Base-by-base conservation (phyloP, 2,888 invertebrate genomes). In the Ormyrus nitidulus region DNA sequence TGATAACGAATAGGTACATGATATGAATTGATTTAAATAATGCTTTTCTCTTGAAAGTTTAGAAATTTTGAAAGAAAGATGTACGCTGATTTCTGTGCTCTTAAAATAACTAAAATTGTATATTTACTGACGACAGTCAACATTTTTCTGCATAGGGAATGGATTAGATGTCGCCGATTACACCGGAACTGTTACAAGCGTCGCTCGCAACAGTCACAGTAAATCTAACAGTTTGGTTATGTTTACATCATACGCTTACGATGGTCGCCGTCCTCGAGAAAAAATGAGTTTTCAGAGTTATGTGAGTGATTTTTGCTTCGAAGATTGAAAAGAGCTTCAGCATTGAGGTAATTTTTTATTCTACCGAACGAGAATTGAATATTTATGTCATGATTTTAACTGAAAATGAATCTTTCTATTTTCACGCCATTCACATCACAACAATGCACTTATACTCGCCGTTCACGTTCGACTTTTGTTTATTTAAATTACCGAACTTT, bases 171-270 rank as follows among this genome's bases (percentile, higher is more conserved):
- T 34, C 34, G 34, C 34, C 34, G 34, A 34, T 34, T 34, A 34
- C 34, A 34, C 34, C 34, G 34, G 34, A 34, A 34, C 34, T 34
- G 34, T 34, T 34, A 34, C 34, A 34, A 34, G 34, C 34, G 34
- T 34, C 34, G 34, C 4, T 34, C 34, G 34, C 34, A 34, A 4
- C 4, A 34, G 34, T 34, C 4, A 34, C 34, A 34, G 49, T 76
- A 69, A 68, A 54, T 54, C 53, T 53, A 66, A 48, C 48, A 62
- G 69, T 73, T 79, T 62, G 79, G 79, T 79, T 79, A 80, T 80
- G 80, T 80, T 80, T 80, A 77, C 64, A 49, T 73, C 46, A n/a
- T 58, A 44, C 34, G 19, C 6, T 1, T 53, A 19, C 19, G 19
- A 19, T 65, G 11, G 34, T 11, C 51, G 13, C 8, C 13, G 53